These are phyloP conservation scores for Delphinapterus leucas DNA, from an alignment of 2,113 vertebrate genomes.

Conservation along the genomic window DNA sequence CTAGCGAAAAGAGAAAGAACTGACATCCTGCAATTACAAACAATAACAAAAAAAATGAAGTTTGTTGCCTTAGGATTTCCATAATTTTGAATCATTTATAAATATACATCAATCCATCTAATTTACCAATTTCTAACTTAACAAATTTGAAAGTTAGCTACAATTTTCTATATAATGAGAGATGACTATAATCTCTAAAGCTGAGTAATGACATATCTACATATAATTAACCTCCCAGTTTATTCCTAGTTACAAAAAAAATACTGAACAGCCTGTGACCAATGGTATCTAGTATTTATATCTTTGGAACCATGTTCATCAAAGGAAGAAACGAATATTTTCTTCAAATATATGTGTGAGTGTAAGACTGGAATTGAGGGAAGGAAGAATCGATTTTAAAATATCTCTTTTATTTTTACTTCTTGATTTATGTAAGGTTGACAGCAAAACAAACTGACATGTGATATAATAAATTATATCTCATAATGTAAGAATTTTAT, in stretches of 20 bases:
- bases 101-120: neutral
- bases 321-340: neutral
- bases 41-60: neutral
- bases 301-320: neutral
- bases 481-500: neutral
- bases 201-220: neutral
- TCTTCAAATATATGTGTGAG: neutral
- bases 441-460: neutral
- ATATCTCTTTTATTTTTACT: neutral
- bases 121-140: conserved; percentile 19
- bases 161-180: neutral
- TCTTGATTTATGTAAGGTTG: neutral
- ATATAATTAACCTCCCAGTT: neutral
- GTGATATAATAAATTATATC: neutral
- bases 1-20: neutral
- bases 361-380: neutral
- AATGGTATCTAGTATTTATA: neutral
- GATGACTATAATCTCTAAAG: neutral
- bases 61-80: neutral
- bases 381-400: neutral
- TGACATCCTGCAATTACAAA: neutral
- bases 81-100: conserved; percentile 11
- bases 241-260: neutral
- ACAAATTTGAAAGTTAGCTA: neutral
- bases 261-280: neutral